Evolutionary conservation across 2,113 vertebrate genomes (phyloP).

Genomic region (Neolamprologus devosi): DNA sequence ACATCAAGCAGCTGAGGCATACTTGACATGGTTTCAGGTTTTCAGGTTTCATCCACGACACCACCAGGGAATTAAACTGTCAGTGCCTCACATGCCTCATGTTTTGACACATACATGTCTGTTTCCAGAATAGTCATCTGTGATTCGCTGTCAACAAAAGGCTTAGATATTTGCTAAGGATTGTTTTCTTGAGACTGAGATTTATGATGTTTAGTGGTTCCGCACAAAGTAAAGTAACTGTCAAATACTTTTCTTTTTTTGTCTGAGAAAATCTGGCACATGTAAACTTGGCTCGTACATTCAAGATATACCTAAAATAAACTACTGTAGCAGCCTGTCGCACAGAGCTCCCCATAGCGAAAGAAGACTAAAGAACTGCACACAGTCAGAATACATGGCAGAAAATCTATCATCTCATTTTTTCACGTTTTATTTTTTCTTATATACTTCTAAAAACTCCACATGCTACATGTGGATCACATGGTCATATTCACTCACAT

Average conservation of each 20-base stretch:
- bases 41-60: constrained; percentile 5
- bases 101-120: not conserved
- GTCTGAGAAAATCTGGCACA: not conserved
- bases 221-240: not conserved
- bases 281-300: not conserved
- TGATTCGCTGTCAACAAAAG: not conserved
- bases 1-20: constrained; percentile 22
- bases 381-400: not conserved
- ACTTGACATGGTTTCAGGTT: not conserved
- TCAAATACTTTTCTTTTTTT: not conserved
- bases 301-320: not conserved
- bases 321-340: not conserved
- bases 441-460: not conserved
- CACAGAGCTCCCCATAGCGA: not conserved
- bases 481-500: not conserved
- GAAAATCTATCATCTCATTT: not conserved
- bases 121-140: not conserved
- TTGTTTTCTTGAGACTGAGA: not conserved
- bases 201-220: not conserved
- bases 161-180: not conserved
- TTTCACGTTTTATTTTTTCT: not conserved
- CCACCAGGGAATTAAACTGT: not conserved
- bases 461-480: not conserved
- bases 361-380: not conserved
- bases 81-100: not conserved